Conservation (phyloP, 2,113 vertebrate species). For the Phaetusa simplex region DNA sequence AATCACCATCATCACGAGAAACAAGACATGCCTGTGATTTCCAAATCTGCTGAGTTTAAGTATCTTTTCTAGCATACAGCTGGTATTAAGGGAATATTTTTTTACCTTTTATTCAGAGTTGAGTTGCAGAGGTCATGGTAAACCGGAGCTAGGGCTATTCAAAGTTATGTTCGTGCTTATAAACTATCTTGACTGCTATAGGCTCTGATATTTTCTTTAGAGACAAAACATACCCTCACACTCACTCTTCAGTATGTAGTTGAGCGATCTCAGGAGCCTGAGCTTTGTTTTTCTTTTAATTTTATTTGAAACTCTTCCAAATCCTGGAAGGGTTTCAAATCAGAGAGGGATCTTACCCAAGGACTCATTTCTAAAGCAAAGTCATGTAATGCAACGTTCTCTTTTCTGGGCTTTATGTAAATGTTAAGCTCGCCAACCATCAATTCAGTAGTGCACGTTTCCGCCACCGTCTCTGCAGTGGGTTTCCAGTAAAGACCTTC, state of each 20-base stretch:
- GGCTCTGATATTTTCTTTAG: constrained; percentile 60
- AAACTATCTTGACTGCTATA: constrained; percentile 49
- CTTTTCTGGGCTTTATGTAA: neutral
- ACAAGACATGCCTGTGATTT: neutral
- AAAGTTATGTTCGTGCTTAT: constrained; percentile 58
- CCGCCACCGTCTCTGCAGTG: neutral
- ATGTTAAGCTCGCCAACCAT: neutral
- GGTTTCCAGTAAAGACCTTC: neutral
- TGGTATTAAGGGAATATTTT: constrained; percentile 39
- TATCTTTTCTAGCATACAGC: neutral
- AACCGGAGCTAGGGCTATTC: constrained; percentile 34
- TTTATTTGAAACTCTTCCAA: constrained; percentile 62
- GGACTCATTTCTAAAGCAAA: constrained; percentile 5
- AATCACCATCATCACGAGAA: neutral
- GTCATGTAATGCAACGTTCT: accelerated
- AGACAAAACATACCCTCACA: constrained; percentile 62
- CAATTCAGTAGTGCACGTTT: accelerated
- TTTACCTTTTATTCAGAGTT: constrained; percentile 33
- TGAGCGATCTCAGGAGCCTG: constrained; percentile 38
- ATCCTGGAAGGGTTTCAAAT: constrained; percentile 51
- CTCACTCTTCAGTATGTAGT: constrained; percentile 13
- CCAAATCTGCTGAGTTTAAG: neutral
- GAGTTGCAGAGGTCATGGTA: constrained; percentile 32
- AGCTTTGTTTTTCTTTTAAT: constrained; percentile 60
- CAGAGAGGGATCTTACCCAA: constrained; percentile 28